These are phyloP conservation scores for Prionace glauca DNA, from an alignment of 2,797 vertebrate species.

Conservation along the genomic window DNA sequence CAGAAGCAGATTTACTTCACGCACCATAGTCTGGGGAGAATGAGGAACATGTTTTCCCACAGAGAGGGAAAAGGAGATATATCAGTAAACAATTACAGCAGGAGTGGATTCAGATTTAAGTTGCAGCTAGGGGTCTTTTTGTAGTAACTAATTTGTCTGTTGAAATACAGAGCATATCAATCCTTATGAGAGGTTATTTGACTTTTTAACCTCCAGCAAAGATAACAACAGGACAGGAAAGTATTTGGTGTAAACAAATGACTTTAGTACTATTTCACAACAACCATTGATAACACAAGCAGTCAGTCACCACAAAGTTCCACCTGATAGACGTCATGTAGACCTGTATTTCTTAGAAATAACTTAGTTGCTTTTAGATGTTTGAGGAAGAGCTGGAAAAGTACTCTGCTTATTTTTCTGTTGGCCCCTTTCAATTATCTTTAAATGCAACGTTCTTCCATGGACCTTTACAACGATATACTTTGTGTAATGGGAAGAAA, in stretches of 20 bases:
- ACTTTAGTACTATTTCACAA: too few species aligned
- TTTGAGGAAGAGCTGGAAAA: not conserved
- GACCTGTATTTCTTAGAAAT: not conserved
- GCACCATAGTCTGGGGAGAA: not conserved
- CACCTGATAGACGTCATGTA: not conserved
- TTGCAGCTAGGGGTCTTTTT: not conserved
- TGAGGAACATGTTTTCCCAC: not conserved
- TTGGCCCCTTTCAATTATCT: not conserved
- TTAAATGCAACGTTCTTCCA: not conserved
- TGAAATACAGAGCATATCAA: not conserved
- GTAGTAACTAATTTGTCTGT: not conserved
- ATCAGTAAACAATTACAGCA: not conserved
- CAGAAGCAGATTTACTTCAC: not conserved
- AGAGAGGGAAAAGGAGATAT: not conserved
- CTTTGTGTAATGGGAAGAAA: not conserved
- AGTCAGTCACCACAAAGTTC: not conserved
- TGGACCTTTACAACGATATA: not conserved
- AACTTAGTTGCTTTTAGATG: not conserved
- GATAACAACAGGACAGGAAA: not conserved
- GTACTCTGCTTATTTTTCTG: not conserved
- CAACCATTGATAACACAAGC: not conserved
- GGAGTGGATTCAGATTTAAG: not conserved
- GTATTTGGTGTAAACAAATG: not conserved
- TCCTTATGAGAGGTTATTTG: not conserved
- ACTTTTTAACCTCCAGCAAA: not conserved